Base-by-base conservation (phyloP, 2,113 vertebrate species). In the Triplophysa rosa region DNA sequence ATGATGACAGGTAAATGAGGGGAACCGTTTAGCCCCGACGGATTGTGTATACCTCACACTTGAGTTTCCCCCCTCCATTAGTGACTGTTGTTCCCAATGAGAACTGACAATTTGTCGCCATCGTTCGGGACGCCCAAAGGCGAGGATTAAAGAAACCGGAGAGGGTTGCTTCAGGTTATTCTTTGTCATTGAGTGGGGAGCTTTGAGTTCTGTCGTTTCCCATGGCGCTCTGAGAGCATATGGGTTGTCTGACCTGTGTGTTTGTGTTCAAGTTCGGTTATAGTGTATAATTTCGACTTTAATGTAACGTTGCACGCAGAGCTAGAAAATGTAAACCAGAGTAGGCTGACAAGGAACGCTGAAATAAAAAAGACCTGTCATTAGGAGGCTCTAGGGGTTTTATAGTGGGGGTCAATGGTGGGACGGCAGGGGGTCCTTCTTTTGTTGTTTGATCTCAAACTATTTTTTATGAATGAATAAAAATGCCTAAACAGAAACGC, bases 1-100 rank as follows among this genome's bases (percentile, higher is more conserved):
- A 83, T 69, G 82, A 83, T 82, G 89, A 87, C 72, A 37, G 77
- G 26, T 61, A 76, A 84, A 89, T 85, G 84, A 90, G 86, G 84
- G 83, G 80, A 45, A 77, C 26, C 59, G 19, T 67, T 87, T 80
- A 89, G 82, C 72, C 47, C 70, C 73, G 80, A 83, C 80, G 81
- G 42, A 23, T 86, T 83, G 40, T 88, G 89, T 87, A 88, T 19
- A 76, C 62, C 4, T 54, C n/a, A 29, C 63, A 65, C 73, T 76
- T 88, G 86, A 62, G 71, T 75, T 75, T 42, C 63, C 70, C 33
- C 58, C 70, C 67, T 74, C 67, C 70, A 77, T 86, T 80, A 83
- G 73, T 10, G 19, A 37, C 49, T 82, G 80, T 84, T 80, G 77
- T 67, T 86, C 26, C 29, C 59, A 64, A 62, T 16, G 37, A 59